phyloP scores from a whole-genome alignment of 2,113 vertebrate species.

The Solenodon paradoxus region DNA sequence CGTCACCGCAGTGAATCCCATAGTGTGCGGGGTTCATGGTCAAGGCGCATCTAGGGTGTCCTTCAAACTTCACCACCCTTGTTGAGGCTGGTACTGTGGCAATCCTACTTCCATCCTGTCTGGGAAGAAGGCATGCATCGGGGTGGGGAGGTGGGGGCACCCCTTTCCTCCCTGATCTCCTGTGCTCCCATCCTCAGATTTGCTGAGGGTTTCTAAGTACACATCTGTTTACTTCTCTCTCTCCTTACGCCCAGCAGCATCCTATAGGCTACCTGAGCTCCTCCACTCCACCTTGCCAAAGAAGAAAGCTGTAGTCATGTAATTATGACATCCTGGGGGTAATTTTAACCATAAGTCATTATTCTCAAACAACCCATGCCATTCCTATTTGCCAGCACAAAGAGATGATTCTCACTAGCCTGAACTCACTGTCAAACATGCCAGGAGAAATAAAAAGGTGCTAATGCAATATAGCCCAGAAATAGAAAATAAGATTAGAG shows the following conservation, averaged over 20 bases:
- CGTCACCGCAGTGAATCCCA: not conserved
- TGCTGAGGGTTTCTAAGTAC: not conserved
- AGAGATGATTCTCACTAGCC: slow-evolving; percentile 71
- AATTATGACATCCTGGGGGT: slow-evolving; percentile 69
- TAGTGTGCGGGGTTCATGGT: not conserved
- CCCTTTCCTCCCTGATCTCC: not conserved
- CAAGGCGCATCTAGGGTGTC: not conserved
- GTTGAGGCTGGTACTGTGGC: not conserved
- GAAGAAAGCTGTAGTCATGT: slow-evolving; percentile 62
- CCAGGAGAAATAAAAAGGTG: slow-evolving; percentile 75
- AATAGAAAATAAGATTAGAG: slow-evolving; percentile 75
- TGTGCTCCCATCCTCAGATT: not conserved
- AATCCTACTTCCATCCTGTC: not conserved
- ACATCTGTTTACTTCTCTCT: not conserved
- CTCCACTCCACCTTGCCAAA: not conserved
- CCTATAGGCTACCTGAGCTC: not conserved
- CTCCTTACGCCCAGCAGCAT: not conserved
- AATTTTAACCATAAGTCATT: slow-evolving; percentile 76
- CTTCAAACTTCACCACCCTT: not conserved
- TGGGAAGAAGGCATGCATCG: not conserved
- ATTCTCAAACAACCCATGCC: slow-evolving; percentile 69
- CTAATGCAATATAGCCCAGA: slow-evolving; percentile 68
- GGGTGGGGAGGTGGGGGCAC: accelerated
- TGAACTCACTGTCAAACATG: slow-evolving; percentile 68
- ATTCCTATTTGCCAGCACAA: slow-evolving; percentile 66